Evolutionary conservation across 2,113 vertebrate species (phyloP).

Genomic region (Siphamia tubifer): DNA sequence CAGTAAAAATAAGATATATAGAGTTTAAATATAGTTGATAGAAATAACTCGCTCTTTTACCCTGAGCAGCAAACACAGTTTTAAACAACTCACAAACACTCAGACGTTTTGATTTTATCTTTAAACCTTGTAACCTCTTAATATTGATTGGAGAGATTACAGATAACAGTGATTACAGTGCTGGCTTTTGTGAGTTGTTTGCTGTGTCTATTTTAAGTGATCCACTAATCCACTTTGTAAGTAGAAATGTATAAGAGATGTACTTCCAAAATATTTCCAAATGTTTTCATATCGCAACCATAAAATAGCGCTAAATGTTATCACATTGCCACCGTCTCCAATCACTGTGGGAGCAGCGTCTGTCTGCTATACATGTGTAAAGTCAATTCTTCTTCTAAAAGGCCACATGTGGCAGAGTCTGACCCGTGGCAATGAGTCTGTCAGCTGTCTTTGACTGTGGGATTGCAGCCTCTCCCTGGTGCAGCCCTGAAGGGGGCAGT

Average conservation of each 20-base stretch:
- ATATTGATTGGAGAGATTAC: slow-evolving; percentile 23
- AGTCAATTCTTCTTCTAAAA: slow-evolving; percentile 40
- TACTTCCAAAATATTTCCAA: slow-evolving; percentile 43
- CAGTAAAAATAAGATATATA: slow-evolving; percentile 67
- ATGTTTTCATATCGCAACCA: slow-evolving; percentile 62
- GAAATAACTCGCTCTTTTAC: slow-evolving; percentile 46
- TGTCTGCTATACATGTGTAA: slow-evolving; percentile 59
- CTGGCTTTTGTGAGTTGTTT: slow-evolving; percentile 75
- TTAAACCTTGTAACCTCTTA: neutral
- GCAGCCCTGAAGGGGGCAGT: slow-evolving; percentile 68
- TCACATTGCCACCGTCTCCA: slow-evolving; percentile 70
- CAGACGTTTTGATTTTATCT: slow-evolving; percentile 22
- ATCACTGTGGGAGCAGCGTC: slow-evolving; percentile 63
- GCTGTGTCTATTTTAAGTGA: slow-evolving; percentile 62
- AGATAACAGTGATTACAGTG: slow-evolving; percentile 34
- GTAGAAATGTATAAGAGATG: slow-evolving; percentile 63
- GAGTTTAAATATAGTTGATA: slow-evolving; percentile 51
- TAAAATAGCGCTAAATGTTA: slow-evolving; percentile 66
- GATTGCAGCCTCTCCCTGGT: slow-evolving; percentile 84
- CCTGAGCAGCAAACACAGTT: slow-evolving; percentile 43
- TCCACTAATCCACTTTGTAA: slow-evolving; percentile 61
- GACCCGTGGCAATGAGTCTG: slow-evolving; percentile 72
- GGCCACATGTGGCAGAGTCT: slow-evolving; percentile 57
- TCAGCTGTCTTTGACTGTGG: slow-evolving; percentile 85
- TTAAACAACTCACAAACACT: slow-evolving; percentile 73